Base-by-base conservation (phyloP, 2,113 vertebrate genomes). In the Regulus satrapa region DNA sequence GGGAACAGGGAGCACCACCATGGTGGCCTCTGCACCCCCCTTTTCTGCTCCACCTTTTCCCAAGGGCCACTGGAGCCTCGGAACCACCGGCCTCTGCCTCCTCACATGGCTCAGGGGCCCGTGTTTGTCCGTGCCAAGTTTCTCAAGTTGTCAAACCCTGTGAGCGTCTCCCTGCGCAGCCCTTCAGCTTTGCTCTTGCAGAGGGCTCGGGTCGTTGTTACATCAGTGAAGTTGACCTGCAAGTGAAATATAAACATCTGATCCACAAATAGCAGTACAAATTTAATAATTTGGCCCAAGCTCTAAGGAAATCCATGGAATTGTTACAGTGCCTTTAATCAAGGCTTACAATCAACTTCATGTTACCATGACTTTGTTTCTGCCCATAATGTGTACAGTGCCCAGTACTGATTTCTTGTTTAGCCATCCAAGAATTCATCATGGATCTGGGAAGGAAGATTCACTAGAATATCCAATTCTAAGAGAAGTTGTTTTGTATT, bases 1-100 rank as follows among this genome's bases (percentile, higher is more conserved):
- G 63, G 4, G 19, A 25, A 16, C 5, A 4, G 45, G 14, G 68
- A 91, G 45, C 7, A 3, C 29, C 0, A 0, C 63, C 0, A 0
- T 17, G 41, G 43, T 52, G 79, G 62, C 56, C 78, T 69, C 69
- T 66, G 34, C 56, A 26, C 10, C 8, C 12, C 15, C 8, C 15
- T 85, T 71, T 48, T 17, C 61, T 21, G 18, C 16, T 32, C 40
- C 10, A 40, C 36, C 64, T 74, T 66, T 43, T 59, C 59, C 78
- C 62, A 72, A 6, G 26, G 23, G 48, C 51, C 12, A 6, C 5
- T 15, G 48, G 24, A 72, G 55, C 38, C 36, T 76, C 67, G 76
- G 75, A 21, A 83, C n/a, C 61, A 45, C 54, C 14, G 1, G 43
- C 18, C 52, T 58, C 18, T 72, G 54, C 31, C 45, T 94, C 66